Percentiles rank a stretch among this genome's conserved stretches.
phyloP scores from a whole-genome alignment of 2,888 invertebrate genomes.

The Hypsopygia costalis region DNA sequence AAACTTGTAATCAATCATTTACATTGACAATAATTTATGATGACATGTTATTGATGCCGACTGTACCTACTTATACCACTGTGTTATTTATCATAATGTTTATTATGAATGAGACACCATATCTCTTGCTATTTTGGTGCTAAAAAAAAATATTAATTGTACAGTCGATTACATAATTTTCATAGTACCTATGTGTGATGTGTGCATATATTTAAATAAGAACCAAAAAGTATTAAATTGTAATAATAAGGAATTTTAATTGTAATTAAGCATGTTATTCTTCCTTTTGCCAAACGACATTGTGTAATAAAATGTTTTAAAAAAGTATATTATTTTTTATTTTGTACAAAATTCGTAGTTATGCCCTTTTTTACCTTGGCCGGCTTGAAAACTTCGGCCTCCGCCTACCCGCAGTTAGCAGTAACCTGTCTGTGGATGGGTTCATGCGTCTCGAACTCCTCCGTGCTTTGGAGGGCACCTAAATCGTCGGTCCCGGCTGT shows the following conservation, averaged over 20 bases:
- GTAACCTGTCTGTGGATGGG: too few species aligned
- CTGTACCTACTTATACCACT: background rate
- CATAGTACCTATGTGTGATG: constrained; percentile 22
- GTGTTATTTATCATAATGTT: constrained; percentile 6
- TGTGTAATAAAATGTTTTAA: constrained; percentile 65
- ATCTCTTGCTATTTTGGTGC: constrained; percentile 64
- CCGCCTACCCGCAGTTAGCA: too few species aligned
- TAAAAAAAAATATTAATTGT: constrained; percentile 43
- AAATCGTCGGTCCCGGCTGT: too few species aligned
- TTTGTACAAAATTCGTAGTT: too few species aligned
- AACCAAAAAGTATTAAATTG: constrained; percentile 75
- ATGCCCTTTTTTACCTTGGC: too few species aligned
- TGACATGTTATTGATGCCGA: too few species aligned
- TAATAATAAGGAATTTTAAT: constrained; percentile 28
- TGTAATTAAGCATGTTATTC: constrained; percentile 50
- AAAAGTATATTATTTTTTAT: constrained; percentile 30
- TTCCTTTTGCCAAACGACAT: constrained; percentile 76
- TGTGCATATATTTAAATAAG: constrained; percentile 44
- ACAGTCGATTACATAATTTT: constrained; percentile 7
- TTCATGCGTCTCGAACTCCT: too few species aligned
- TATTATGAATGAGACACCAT: constrained; percentile 19
- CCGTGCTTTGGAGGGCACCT: too few species aligned
- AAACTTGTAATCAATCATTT: too few species aligned
- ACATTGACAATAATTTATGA: constrained; percentile 27
- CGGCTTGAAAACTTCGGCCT: too few species aligned